Evolutionary conservation across 2,888 invertebrate species (phyloP), one percentile per base, ranked within the genome.

Genomic region (Carcina quercana): DNA sequence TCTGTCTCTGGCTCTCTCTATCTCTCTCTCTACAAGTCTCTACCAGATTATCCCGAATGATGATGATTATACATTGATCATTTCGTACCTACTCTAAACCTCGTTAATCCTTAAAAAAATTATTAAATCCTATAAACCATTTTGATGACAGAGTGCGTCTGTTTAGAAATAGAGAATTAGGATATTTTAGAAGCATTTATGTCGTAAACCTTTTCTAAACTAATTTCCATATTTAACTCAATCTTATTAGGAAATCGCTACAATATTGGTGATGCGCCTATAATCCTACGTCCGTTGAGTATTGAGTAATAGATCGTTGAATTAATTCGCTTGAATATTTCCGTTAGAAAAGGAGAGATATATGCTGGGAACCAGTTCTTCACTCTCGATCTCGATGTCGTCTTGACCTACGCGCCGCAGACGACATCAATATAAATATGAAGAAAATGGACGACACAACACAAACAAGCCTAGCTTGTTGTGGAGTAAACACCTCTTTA

Each of bases 401-500:
- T 46, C 48, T 46, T 59, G 59, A 56, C 55, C 56, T 50, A 47
- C 46, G 46, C 48, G 44, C 50, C 57, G 50, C 53, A 38, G 47
- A 45, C 53, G 50, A 65, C 63, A 54, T 58, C 55, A 55, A 76
- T 80, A 83, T 83, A 83, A 79, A 80, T 76, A 78, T 74, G 68
- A 70, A 63, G 59, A 55, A 55, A 66, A 49, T 50, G 53, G 50
- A 48, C 48, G 51, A 59, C 58, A 49, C 55, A 43, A 52, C 69
- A 74, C 78, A 80, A 70, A 75, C 80, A 69, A 72, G 69, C 68
- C 43, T 46, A 50, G 66, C 66, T 73, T 69, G 74, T 76, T 56
- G 66, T 58, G 54, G 71, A 59, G 61, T 46, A 67, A 58, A 78
- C 76, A 67, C 10, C 5, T 24, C 15, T 15, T 58, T 59, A 59